Base-by-base conservation (phyloP, 2,113 vertebrate species). In the Todiramphus chloris region DNA sequence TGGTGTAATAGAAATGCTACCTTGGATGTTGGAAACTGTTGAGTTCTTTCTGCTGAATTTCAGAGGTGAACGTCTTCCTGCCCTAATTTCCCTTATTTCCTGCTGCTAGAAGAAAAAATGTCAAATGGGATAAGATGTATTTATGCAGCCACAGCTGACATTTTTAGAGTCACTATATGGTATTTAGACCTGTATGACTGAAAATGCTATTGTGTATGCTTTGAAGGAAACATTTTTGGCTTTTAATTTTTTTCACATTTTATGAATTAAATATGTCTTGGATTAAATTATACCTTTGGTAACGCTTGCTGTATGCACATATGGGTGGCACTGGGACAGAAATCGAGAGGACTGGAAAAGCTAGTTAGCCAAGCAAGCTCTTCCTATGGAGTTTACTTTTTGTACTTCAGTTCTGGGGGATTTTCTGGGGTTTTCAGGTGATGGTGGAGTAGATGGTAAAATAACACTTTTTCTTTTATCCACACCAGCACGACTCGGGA, bases 121-220 rank as follows among this genome's bases (percentile, higher is more conserved):
- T 93, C 94, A 89, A 6, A 59, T 0, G 1, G 30, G 28, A 31
- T 89, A 76, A 64, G 51, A 17, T 75, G 43, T 60, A 48, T 89
- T 63, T 78, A 24, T 64, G 60, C 78, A 94, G 72, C 43, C 41
- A 48, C 43, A 72, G 83, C 0, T 91, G 83, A 82, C 77, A 62
- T 82, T 96, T 96, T 79, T 87, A 64, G 80, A 93, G 62, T 87
- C 62, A 58, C 58, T 89, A 56, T 33, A 41, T 94, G 84, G 62
- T 78, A 91, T 94, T 95, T 95, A 92, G 80, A 59, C 56, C 76
- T 51, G 73, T 20, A 24, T 91, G 91, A 87, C 53, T 87, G 87
- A 78, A 95, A 91, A 87, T 79, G 53, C 48, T 96, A 16, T 41
- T 6, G 14, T 58, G 10, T 44, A 5, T 55, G 43, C 43, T 82